phyloP scores from a whole-genome alignment of 1,140 invertebrate species.

The Atta texana region DNA sequence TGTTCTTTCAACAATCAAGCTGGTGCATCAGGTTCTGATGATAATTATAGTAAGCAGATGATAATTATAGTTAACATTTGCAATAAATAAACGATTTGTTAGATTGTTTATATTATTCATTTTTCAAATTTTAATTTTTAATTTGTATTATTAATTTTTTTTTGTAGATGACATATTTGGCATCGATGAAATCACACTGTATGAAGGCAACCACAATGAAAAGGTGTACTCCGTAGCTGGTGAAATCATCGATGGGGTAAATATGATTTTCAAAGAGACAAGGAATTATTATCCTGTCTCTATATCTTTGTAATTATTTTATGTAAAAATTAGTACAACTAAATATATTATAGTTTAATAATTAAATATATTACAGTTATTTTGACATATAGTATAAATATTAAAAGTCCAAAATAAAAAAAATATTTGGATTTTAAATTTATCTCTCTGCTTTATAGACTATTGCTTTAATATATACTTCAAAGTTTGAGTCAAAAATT shows the following conservation, averaged over 20 bases:
- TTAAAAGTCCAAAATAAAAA: background rate
- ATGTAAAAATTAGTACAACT: background rate
- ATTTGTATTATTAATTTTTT: conserved; percentile 42
- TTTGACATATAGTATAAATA: background rate
- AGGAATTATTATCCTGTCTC: background rate
- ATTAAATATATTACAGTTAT: background rate
- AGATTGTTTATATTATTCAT: background rate
- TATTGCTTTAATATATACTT: background rate
- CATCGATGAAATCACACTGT: conserved; percentile 95
- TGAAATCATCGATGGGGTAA: conserved; percentile 95
- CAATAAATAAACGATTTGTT: background rate
- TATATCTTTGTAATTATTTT: background rate
- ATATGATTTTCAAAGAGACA: conserved; percentile 73
- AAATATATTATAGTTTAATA: background rate
- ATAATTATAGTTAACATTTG: conserved; percentile 89
- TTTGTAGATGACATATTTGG: conserved; percentile 92
- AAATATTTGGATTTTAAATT: background rate
- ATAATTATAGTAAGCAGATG: conserved; percentile 91
- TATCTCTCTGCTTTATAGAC: background rate
- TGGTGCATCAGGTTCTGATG: conserved; percentile 88
- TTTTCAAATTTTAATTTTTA: conserved; percentile 35
- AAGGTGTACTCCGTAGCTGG: conserved; percentile 94
- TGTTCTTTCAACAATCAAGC: conserved; percentile 92
- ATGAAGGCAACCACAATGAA: conserved; percentile 93
- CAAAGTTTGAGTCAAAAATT: background rate